Conservation (phyloP, 2,797 vertebrate genomes). For the Cottoperca gobio region DNA sequence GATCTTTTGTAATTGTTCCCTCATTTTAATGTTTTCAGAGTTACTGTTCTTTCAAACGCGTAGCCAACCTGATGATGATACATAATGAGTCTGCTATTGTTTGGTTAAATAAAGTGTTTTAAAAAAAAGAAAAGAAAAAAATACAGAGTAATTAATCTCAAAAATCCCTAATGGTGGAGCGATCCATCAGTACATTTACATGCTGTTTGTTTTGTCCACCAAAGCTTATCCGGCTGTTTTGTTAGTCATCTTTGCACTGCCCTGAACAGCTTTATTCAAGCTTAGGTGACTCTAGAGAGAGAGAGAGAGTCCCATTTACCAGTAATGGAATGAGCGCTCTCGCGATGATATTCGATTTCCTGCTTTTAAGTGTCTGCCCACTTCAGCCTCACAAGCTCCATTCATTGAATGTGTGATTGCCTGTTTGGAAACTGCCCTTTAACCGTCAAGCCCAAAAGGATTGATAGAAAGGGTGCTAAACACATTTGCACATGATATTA, state of each 20-base stretch:
- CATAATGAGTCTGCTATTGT: constrained; percentile 16
- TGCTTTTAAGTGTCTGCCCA: constrained; percentile 47
- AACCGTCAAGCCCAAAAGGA: constrained; percentile 31
- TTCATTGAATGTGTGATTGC: constrained; percentile 57
- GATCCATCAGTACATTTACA: constrained; percentile 20
- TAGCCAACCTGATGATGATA: constrained; percentile 14
- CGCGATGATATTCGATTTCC: constrained; percentile 61
- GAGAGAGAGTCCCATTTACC: constrained; percentile 55
- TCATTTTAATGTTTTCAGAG: constrained; percentile 21
- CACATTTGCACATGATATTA: constrained; percentile 44
- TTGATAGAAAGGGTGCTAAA: constrained; percentile 42
- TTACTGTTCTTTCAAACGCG: constrained; percentile 14
- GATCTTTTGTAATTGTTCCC: background rate
- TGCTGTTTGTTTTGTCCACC: constrained; percentile 38
- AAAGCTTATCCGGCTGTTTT: constrained; percentile 51
- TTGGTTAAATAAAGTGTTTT: constrained; percentile 18
- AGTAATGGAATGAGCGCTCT: constrained; percentile 53
- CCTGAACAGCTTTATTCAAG: constrained; percentile 40
- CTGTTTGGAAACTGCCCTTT: constrained; percentile 55
- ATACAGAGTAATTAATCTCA: constrained; percentile 17
- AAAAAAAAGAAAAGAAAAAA: no score
- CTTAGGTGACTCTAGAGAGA: constrained; percentile 54
- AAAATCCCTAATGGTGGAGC: constrained; percentile 10
- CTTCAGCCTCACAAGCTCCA: constrained; percentile 32
- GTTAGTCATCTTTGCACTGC: constrained; percentile 35